These are phyloP conservation scores for Leptoclinus maculatus DNA, from an alignment of 2,797 vertebrate species.

Conservation along the genomic window DNA sequence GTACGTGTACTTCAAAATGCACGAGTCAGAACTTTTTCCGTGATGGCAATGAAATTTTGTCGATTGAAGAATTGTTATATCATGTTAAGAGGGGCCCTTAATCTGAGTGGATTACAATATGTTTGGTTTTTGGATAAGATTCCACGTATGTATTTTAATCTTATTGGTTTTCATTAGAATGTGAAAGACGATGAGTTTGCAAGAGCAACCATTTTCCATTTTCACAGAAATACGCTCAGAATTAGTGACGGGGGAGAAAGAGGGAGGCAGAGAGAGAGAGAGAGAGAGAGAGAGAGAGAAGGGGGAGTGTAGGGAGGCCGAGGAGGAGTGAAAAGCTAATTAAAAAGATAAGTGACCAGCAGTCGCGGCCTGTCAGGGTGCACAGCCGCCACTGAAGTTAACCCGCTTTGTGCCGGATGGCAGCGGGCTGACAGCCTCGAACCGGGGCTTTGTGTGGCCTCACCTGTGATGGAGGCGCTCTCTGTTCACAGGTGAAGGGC, in stretches of 20 bases:
- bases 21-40: too few species aligned
- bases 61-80: neutral
- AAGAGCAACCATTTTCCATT: conserved; percentile 24
- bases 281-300: conserved; percentile 10
- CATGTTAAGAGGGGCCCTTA: neutral
- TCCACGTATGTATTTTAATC: neutral
- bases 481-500: conserved; percentile 76
- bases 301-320: conserved; percentile 24
- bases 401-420: conserved; percentile 76
- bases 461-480: conserved; percentile 74
- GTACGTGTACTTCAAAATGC: too few species aligned
- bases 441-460: conserved; percentile 68
- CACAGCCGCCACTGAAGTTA: conserved; percentile 67
- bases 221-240: conserved; percentile 41
- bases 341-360: conserved; percentile 83
- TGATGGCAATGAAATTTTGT: neutral
- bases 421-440: conserved; percentile 69
- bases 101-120: neutral
- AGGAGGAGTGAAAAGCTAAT: conserved; percentile 80
- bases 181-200: conserved; percentile 32
- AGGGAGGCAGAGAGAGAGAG: conserved; percentile 28
- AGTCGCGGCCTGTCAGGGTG: conserved; percentile 75
- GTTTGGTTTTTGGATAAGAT: neutral
- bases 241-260: conserved; percentile 55
- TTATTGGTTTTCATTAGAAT: conserved; percentile 25